Evolutionary conservation across 2,113 vertebrate species (phyloP).

Genomic region (Dipodomys stephensi): DNA sequence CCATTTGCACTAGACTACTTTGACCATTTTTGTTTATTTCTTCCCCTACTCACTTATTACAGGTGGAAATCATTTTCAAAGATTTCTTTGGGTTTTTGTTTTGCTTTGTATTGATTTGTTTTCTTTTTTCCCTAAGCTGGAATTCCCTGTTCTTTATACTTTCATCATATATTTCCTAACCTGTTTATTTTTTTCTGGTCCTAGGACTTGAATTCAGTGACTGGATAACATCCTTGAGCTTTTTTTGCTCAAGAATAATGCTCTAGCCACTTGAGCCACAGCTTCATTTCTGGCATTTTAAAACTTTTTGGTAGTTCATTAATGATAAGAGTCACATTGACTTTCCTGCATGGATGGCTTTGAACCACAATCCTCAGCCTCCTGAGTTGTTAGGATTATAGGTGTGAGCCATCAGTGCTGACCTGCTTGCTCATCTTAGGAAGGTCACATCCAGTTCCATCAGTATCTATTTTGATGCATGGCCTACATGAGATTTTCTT

Average conservation of each 20-base stretch:
- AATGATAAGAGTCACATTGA: no score
- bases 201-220: no score
- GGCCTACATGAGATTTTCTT: background rate
- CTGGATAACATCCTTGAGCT: no score
- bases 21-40: background rate
- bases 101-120: background rate
- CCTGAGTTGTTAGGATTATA: no score
- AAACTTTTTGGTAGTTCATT: no score
- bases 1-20: background rate
- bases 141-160: background rate
- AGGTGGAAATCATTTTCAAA: background rate
- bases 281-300: no score
- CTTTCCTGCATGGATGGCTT: no score
- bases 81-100: background rate
- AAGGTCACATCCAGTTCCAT: background rate
- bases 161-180: background rate
- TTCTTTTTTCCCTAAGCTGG: background rate
- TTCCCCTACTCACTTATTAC: background rate
- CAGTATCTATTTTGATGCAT: background rate
- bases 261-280: no score
- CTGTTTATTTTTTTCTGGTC: no score
- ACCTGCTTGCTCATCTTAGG: background rate
- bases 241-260: no score
- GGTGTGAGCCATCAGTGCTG: no score
- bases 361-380: no score